Evolutionary conservation across 2,113 vertebrate genomes (phyloP).

Genomic region (Sigmodon hispidus): DNA sequence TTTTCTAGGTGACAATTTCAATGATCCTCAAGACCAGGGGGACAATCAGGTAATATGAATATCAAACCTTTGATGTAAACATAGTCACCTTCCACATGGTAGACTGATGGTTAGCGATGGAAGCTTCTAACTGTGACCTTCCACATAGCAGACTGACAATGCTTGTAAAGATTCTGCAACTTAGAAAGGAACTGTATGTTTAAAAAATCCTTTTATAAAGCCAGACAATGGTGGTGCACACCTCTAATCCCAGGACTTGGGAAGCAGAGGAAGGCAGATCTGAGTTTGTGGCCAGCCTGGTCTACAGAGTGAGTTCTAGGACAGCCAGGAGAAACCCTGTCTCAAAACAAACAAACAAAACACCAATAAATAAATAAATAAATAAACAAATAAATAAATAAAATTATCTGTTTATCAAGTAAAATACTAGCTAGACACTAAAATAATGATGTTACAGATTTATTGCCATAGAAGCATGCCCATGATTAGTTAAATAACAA

Average conservation of each 20-base stretch:
- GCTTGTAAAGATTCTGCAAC: neutral
- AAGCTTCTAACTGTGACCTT: neutral
- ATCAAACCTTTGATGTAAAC: neutral
- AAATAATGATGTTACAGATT: constrained; percentile 13
- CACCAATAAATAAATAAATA: neutral
- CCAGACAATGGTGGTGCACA: neutral
- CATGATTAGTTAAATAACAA: neutral
- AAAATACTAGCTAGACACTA: neutral
- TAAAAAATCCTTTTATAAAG: neutral
- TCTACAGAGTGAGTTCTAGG: neutral
- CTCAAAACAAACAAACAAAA: neutral
- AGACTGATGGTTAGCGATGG: neutral
- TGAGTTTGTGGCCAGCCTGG: neutral
- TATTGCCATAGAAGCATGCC: neutral
- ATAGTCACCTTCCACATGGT: neutral
- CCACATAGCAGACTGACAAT: neutral
- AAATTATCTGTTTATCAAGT: neutral
- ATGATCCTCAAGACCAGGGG: neutral
- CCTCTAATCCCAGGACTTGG: neutral
- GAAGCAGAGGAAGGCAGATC: neutral
- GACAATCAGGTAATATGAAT: neutral
- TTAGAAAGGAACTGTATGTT: neutral
- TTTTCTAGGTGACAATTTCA: neutral
- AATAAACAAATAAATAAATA: neutral
- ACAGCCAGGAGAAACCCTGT: neutral